A percentile compares a stretch with the other conserved stretches of the same genome.
Evolutionary conservation across 2,888 invertebrate genomes (phyloP).

Genomic region (Ectobius pallidus): DNA sequence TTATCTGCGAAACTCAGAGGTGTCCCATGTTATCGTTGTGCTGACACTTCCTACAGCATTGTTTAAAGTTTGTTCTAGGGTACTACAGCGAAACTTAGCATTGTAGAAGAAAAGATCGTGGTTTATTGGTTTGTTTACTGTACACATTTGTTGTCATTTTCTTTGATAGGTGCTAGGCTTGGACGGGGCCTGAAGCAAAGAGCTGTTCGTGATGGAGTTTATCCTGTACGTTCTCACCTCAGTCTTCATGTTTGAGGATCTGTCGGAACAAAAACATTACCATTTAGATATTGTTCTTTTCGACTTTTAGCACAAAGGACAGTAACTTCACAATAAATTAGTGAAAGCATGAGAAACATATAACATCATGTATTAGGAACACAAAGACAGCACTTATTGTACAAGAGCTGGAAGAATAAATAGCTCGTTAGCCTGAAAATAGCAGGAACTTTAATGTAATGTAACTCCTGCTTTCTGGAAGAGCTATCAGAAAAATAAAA

Average conservation of each 20-base stretch:
- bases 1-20: too few species aligned
- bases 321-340: too few species aligned
- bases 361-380: too few species aligned
- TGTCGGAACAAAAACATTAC: not conserved
- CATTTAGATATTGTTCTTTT: too few species aligned
- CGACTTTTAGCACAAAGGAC: too few species aligned
- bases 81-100: not conserved
- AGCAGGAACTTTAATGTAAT: too few species aligned
- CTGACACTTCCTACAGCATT: not conserved
- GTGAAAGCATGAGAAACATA: too few species aligned
- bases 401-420: too few species aligned
- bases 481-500: too few species aligned
- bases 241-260: slow-evolving; percentile 1
- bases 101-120: not conserved
- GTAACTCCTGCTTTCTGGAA: too few species aligned
- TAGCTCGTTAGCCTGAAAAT: too few species aligned
- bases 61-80: not conserved
- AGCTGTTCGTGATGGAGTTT: not conserved
- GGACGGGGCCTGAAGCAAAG: slow-evolving; percentile 1
- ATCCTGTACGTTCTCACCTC: not conserved
- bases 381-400: too few species aligned
- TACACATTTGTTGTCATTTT: slow-evolving; percentile 10
- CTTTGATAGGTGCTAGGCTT: slow-evolving; percentile 8
- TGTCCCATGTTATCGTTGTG: not conserved
- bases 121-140: not conserved